Base-by-base conservation (phyloP, 2,888 invertebrate species). In the Netelia melanura region DNA sequence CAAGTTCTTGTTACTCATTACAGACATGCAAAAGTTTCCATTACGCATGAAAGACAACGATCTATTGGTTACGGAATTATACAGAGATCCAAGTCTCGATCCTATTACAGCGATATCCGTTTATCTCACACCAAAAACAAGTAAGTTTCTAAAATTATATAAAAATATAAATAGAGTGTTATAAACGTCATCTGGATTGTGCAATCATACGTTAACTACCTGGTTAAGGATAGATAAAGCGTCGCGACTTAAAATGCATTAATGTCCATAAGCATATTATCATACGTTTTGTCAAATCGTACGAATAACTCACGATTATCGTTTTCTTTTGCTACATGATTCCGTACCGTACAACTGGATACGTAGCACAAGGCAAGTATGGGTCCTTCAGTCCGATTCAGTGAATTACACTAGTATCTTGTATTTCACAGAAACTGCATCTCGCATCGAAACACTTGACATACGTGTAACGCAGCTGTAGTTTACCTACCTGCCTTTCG, bases 21-120 rank as follows among this genome's bases (percentile, higher is more conserved):
- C 94, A 98, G 99, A 99, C 94, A 99, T 99, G 99, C 99, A 99
- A 94, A 99, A 99, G 94, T 99, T 99, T 94, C 99, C 99, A 0
- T 94, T 99, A 8, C 96, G 99, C 64, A 99, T 99, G 99, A 99
- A 99, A 94, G 99, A 99, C 94, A 99, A 99, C 93, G 99, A 99
- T 95, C 95, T 99, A 10, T 95, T 99, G 38, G 99, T 99, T 11
- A 99, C 99, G 1, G 99, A 99, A 94, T 94, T 99, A 43, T 99
- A 99, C 93, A 96, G 97, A 91, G 99, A 99, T 94, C 98, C 98
- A 1, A 97, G 97, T 87, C 97, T 97, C 90, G 99, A 99, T 94
- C 97, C 98, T 3, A 99, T 99, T 81, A 99, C 99, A 30, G 98
- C 99, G 6, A 98, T 99, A 92, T 99, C 99, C 44, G 99, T 99